Percentiles rank a stretch among this genome's conserved stretches.
Conservation (phyloP, 2,113 vertebrate species). For the Prunella fulvescens region DNA sequence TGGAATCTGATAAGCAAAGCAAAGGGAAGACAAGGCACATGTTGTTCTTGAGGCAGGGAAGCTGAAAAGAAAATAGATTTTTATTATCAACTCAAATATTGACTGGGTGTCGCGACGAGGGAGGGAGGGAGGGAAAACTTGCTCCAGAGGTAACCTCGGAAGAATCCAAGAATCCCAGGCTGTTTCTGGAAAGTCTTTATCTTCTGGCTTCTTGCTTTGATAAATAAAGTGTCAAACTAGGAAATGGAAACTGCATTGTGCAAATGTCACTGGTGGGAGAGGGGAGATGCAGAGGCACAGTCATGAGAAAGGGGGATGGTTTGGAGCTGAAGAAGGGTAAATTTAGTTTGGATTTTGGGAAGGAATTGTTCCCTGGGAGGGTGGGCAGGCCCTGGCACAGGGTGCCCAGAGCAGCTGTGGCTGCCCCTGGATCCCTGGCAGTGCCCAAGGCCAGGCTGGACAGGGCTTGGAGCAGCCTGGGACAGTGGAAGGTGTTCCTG, state of each 20-base stretch:
- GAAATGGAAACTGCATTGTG: not conserved
- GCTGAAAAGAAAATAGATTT: constrained; percentile 26
- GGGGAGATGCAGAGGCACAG: not conserved
- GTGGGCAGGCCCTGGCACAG: not conserved
- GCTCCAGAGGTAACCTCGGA: not conserved
- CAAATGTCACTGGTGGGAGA: not conserved
- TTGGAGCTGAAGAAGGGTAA: not conserved
- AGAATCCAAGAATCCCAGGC: not conserved
- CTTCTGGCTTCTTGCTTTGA: not conserved
- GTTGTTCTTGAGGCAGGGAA: constrained; percentile 39
- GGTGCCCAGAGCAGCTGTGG: not conserved
- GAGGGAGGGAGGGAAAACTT: not conserved
- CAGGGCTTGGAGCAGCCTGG: not conserved
- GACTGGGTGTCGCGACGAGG: not conserved
- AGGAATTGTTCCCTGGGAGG: not conserved
- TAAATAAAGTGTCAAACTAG: not conserved
- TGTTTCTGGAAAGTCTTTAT: not conserved
- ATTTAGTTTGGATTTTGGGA: not conserved
- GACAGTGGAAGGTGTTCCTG: not conserved
- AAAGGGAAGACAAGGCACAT: constrained; percentile 5
- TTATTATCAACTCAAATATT: constrained; percentile 65
- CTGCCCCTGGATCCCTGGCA: not conserved
- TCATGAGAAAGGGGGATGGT: too few species aligned
- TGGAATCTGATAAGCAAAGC: constrained; percentile 56
- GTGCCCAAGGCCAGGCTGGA: not conserved